Conservation (phyloP, 2,113 vertebrate genomes). For the Macaca nemestrina region DNA sequence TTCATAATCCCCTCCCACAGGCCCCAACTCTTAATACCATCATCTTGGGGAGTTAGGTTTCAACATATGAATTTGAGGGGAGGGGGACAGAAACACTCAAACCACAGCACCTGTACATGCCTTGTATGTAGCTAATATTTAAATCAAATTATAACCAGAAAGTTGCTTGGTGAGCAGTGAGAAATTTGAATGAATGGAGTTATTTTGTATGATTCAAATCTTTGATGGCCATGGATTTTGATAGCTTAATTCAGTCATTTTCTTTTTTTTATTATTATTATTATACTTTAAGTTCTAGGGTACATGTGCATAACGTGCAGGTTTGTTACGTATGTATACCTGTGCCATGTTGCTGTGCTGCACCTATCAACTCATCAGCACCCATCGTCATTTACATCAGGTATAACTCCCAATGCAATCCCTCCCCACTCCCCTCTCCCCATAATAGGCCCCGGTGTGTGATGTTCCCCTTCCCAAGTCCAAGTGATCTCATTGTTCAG, state of each 20-base stretch:
- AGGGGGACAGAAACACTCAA: background rate
- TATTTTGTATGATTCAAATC: constrained; percentile 21
- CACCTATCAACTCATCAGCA: too few species aligned
- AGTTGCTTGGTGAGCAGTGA: constrained; percentile 1
- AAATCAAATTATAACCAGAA: constrained; percentile 53
- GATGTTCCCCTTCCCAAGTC: too few species aligned
- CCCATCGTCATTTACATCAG: too few species aligned
- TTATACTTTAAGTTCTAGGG: too few species aligned
- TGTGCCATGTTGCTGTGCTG: too few species aligned
- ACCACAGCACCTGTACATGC: background rate
- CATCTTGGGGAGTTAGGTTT: background rate
- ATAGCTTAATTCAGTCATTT: constrained; percentile 34
- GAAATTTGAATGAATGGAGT: constrained; percentile 24
- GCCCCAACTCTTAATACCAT: background rate
- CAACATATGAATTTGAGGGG: background rate
- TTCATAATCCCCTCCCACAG: constrained; percentile 12
- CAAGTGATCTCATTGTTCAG: too few species aligned
- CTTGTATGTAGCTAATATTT: constrained; percentile 46
- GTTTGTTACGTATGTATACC: too few species aligned
- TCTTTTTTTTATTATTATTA: background rate
- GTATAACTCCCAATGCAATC: too few species aligned
- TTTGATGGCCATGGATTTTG: constrained; percentile 11
- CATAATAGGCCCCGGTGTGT: too few species aligned
- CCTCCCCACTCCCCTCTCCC: too few species aligned
- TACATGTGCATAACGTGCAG: too few species aligned